Conservation (phyloP, 2,888 invertebrate species). For the Microplitis manilae region DNA sequence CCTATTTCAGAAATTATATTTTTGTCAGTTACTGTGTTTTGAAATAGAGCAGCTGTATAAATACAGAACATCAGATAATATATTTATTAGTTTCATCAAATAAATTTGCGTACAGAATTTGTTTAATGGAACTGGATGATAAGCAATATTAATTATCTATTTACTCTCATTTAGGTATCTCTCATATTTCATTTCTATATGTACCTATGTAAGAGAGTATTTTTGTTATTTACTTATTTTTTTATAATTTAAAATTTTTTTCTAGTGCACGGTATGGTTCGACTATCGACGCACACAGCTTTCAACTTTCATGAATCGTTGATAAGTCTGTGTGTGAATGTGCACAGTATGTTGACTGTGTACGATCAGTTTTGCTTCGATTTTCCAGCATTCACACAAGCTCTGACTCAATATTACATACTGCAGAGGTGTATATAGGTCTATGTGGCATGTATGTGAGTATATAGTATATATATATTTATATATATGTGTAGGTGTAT, state of each 20-base stretch:
- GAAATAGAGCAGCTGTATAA: neutral
- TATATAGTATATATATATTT: too few relatives aligned
- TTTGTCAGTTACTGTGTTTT: too few relatives aligned
- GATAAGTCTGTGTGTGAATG: conserved; percentile 30
- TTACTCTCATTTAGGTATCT: conserved; percentile 17
- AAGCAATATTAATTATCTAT: conserved; percentile 26
- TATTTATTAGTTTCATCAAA: neutral
- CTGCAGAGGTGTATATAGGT: neutral
- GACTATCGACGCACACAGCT: conserved; percentile 20
- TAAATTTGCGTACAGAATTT: neutral
- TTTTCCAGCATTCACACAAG: neutral
- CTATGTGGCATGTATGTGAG: neutral
- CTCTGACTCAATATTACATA: conserved; percentile 5
- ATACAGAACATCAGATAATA: neutral
- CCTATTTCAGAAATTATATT: too few relatives aligned
- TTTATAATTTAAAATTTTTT: conserved; percentile 25
- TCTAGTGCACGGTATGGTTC: neutral
- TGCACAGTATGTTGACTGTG: neutral
- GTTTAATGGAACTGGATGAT: conserved; percentile 11
- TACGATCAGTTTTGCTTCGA: neutral
- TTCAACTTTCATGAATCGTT: conserved; percentile 49
- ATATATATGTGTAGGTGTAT: neutral
- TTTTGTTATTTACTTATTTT: conserved; percentile 5
- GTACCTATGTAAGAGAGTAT: neutral
- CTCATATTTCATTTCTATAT: conserved; percentile 16